Evolutionary conservation across 2,888 invertebrate genomes (phyloP).

Genomic region (Smittia aterrima): DNA sequence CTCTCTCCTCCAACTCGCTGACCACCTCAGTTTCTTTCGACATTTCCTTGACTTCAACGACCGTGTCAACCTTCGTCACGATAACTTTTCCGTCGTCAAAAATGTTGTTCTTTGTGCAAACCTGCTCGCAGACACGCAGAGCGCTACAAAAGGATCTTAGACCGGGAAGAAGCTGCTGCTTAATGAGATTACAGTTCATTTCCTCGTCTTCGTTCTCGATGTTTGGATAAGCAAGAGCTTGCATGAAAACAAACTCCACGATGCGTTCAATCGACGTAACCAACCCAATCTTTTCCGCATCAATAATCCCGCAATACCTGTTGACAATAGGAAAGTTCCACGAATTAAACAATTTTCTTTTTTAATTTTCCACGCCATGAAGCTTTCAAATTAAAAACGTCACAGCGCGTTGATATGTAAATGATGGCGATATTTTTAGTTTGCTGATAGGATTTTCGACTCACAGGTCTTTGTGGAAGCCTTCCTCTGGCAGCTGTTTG

Average conservation of each 20-base stretch:
- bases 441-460: slow-evolving; percentile 45
- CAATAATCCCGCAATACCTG: slow-evolving; percentile 77
- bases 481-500: slow-evolving; percentile 86
- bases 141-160: slow-evolving; percentile 85
- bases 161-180: slow-evolving; percentile 78
- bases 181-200: slow-evolving; percentile 73
- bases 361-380: slow-evolving; percentile 34
- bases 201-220: slow-evolving; percentile 79
- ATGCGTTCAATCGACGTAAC: slow-evolving; percentile 85
- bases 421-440: no score
- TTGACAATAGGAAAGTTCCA: slow-evolving; percentile 1
- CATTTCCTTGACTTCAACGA: slow-evolving; percentile 69
- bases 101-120: slow-evolving; percentile 72
- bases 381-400: slow-evolving; percentile 2
- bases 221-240: slow-evolving; percentile 78
- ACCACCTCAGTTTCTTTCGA: slow-evolving; percentile 66
- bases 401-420: background rate
- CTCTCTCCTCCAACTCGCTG: slow-evolving; percentile 67
- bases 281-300: slow-evolving; percentile 73
- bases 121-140: slow-evolving; percentile 81
- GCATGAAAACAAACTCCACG: slow-evolving; percentile 87
- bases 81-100: slow-evolving; percentile 70
- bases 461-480: slow-evolving; percentile 82
- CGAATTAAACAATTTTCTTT: background rate
- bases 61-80: slow-evolving; percentile 61